These are phyloP conservation scores for Ondatra zibethicus DNA, from an alignment of 2,113 vertebrate species.

Conservation along the genomic window DNA sequence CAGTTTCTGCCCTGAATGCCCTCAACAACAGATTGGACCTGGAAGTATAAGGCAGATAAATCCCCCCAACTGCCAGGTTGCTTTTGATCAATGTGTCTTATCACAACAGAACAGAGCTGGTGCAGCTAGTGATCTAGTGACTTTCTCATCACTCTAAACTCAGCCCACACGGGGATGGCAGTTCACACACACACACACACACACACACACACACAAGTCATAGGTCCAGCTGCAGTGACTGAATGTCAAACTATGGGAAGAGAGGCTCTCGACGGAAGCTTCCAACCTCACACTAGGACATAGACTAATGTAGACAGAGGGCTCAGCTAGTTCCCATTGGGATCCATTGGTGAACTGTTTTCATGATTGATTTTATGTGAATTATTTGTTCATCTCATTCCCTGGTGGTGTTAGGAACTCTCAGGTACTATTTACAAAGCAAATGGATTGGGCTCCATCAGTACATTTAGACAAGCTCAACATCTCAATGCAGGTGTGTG, in stretches of 20 bases:
- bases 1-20: neutral
- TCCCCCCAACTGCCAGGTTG: neutral
- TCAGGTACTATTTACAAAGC: constrained; percentile 12
- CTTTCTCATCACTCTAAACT: neutral
- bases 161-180: neutral
- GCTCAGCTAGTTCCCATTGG: neutral
- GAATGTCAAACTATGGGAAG: neutral
- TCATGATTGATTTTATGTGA: neutral
- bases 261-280: constrained; percentile 10
- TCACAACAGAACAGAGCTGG: neutral
- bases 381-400: neutral
- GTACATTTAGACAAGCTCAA: neutral
- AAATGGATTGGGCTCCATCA: neutral
- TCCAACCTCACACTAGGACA: neutral
- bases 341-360: neutral
- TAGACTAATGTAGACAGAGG: neutral
- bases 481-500: neutral
- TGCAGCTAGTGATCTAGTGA: neutral
- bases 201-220: neutral
- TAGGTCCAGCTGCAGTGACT: neutral
- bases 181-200: neutral
- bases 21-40: neutral
- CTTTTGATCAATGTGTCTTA: neutral
- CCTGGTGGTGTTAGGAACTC: neutral
- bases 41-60: neutral